These are phyloP conservation scores for Tetramorium parvispinum DNA, from an alignment of 1,140 invertebrate species.

Conservation along the genomic window DNA sequence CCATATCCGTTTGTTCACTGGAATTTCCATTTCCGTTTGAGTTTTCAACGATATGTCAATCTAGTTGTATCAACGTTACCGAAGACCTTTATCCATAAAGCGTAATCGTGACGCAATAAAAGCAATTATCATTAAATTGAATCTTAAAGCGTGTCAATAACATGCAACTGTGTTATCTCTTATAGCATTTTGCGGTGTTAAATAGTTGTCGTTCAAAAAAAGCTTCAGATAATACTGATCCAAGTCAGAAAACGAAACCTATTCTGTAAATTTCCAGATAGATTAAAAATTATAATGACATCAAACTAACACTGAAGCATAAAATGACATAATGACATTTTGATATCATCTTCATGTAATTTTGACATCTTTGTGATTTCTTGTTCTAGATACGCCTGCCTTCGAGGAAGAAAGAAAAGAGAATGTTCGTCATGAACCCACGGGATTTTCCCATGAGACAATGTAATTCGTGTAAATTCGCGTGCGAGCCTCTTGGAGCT, in stretches of 20 bases:
- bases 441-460: background rate
- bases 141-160: background rate
- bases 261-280: too few relatives aligned
- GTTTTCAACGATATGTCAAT: background rate
- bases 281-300: too few relatives aligned
- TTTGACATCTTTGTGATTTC: too few relatives aligned
- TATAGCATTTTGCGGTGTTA: background rate
- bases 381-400: too few relatives aligned
- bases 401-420: too few relatives aligned
- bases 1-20: background rate
- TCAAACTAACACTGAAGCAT: too few relatives aligned
- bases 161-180: background rate
- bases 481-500: background rate
- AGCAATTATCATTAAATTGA: background rate
- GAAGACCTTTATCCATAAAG: background rate
- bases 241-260: background rate
- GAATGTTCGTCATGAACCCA: too few relatives aligned
- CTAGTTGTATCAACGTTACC: background rate
- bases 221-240: background rate
- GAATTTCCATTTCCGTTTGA: background rate
- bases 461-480: background rate
- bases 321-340: too few relatives aligned
- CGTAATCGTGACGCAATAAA: background rate
- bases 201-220: background rate
- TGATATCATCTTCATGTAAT: too few relatives aligned